Percentiles rank a stretch among this genome's conserved stretches.
Conservation (phyloP, 1,140 invertebrate species). For the Drosophila biarmipes region DNA sequence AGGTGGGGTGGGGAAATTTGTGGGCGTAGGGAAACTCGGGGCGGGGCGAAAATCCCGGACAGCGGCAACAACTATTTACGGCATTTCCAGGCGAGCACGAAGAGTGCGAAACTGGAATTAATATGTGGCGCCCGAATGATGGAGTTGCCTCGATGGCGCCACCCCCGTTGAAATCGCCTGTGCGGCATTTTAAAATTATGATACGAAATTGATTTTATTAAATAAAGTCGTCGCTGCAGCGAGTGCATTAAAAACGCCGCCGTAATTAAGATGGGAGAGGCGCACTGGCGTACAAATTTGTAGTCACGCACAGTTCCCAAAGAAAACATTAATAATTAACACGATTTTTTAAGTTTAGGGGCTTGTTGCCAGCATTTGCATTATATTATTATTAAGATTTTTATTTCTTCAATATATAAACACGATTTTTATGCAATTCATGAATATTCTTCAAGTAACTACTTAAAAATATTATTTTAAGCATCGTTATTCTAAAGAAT, state of each 20-base stretch:
- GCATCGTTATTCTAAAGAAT: not conserved
- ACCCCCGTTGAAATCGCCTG: not conserved
- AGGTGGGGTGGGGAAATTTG: constrained; percentile 6
- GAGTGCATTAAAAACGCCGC: constrained; percentile 62
- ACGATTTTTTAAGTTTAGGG: no score
- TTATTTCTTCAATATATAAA: no score
- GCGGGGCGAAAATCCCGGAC: constrained; percentile 11
- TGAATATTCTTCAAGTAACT: no score
- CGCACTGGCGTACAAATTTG: not conserved
- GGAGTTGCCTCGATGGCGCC: constrained; percentile 52
- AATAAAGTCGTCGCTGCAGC: constrained; percentile 57
- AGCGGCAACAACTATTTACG: constrained; percentile 71
- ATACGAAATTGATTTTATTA: constrained; percentile 78
- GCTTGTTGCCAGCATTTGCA: no score
- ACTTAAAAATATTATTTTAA: no score
- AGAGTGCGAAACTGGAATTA: constrained; percentile 79
- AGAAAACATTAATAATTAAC: no score
- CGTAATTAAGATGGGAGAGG: constrained; percentile 55
- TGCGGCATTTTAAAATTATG: constrained; percentile 64
- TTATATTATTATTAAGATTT: not conserved
- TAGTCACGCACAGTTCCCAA: no score
- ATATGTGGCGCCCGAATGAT: constrained; percentile 75
- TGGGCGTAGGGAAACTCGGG: constrained; percentile 5
- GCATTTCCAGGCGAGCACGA: constrained; percentile 64
- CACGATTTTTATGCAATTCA: no score